Conservation (phyloP, 1,140 invertebrate species). For the Drusus annulatus region DNA sequence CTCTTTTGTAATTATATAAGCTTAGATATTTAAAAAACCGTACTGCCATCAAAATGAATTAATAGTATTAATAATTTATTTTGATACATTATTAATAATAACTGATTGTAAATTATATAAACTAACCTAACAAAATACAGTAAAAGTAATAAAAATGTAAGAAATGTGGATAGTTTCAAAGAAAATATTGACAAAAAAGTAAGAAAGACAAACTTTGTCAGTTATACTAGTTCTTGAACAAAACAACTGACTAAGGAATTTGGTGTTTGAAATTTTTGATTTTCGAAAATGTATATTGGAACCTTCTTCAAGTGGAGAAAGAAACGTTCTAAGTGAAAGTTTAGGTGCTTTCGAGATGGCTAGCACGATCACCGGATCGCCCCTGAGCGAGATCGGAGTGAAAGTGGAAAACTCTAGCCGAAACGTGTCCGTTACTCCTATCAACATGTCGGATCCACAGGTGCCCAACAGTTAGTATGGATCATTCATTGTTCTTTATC, state of each 20-base stretch:
- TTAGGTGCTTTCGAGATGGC: slow-evolving; percentile 24
- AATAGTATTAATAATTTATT: slow-evolving; percentile 4
- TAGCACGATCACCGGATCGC: slow-evolving; percentile 37
- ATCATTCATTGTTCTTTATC: too few relatives aligned
- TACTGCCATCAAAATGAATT: slow-evolving; percentile 22
- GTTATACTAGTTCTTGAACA: too few relatives aligned
- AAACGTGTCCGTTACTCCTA: slow-evolving; percentile 69
- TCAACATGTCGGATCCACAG: slow-evolving; percentile 69
- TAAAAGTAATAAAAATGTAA: too few relatives aligned
- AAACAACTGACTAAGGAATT: too few relatives aligned
- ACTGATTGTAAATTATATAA: slow-evolving; percentile 30
- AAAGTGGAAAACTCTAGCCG: slow-evolving; percentile 33
- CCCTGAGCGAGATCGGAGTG: slow-evolving; percentile 18
- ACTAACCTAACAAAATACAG: background rate
- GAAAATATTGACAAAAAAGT: too few relatives aligned
- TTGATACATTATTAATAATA: too few relatives aligned
- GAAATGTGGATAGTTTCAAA: too few relatives aligned
- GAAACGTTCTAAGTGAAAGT: slow-evolving; percentile 27
- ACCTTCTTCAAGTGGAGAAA: slow-evolving; percentile 31
- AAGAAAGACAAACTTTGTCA: too few relatives aligned
- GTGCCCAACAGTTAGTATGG: slow-evolving; percentile 64
- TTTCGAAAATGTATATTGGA: slow-evolving; percentile 33
- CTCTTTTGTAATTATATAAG: background rate
- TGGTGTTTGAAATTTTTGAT: too few relatives aligned
- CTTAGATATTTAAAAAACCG: slow-evolving; percentile 2